A percentile compares a stretch with the other conserved stretches of the same genome.
Evolutionary conservation across 2,113 vertebrate species (phyloP).

Genomic region (Gambusia affinis): DNA sequence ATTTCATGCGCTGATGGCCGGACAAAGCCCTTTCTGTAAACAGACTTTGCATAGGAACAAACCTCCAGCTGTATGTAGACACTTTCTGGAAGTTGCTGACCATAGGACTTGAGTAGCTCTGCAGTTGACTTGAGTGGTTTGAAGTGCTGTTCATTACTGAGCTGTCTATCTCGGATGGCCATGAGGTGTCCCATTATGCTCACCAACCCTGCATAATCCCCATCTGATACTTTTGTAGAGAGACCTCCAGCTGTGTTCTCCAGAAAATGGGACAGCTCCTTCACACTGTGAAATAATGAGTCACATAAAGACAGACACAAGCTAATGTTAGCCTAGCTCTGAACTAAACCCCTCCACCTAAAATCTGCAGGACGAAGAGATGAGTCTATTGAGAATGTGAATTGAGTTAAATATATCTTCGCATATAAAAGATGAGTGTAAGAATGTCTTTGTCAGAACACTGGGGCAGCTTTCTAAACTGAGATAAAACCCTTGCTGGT

Average conservation of each 20-base stretch:
- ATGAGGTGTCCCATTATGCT: slow-evolving; percentile 77
- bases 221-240: slow-evolving; percentile 67
- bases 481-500: too few species aligned
- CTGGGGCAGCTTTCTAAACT: too few species aligned
- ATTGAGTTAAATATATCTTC: too few species aligned
- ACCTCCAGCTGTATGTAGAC: slow-evolving; percentile 77
- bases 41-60: slow-evolving; percentile 3
- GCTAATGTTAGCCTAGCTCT: too few species aligned
- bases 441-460: too few species aligned
- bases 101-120: slow-evolving; percentile 78
- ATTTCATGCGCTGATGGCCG: background rate
- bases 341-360: too few species aligned
- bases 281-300: slow-evolving; percentile 55
- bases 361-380: too few species aligned
- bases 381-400: too few species aligned
- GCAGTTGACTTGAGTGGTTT: slow-evolving; percentile 77
- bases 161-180: slow-evolving; percentile 74
- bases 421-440: too few species aligned
- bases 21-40: background rate
- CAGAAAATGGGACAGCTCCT: slow-evolving; percentile 76
- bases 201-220: slow-evolving; percentile 67
- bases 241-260: slow-evolving; percentile 73
- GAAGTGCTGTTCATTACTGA: slow-evolving; percentile 75
- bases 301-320: too few species aligned
- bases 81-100: slow-evolving; percentile 79